Conservation (phyloP, 2,888 invertebrate species). For the Poecilus cupreus region DNA sequence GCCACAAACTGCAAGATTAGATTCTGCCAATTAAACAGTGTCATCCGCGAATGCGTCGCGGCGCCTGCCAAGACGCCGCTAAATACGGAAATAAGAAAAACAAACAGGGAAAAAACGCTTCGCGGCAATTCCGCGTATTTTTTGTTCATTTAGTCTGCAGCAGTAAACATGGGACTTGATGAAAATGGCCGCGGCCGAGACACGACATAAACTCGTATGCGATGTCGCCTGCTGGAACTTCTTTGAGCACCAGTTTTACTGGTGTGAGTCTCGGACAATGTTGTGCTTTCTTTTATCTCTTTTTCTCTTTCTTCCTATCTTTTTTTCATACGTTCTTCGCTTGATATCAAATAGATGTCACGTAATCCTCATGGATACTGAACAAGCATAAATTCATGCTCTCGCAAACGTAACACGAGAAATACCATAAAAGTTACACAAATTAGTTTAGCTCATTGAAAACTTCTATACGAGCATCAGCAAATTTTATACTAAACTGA, state of each 20-base stretch:
- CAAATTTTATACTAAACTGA: too few species aligned
- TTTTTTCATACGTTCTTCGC: conserved; percentile 27
- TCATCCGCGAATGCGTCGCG: conserved; percentile 5
- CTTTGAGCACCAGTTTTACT: conserved; percentile 1
- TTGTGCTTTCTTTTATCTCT: conserved; percentile 30
- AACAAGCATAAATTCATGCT: conserved; percentile 1
- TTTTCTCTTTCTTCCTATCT: not conserved
- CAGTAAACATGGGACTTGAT: conserved; percentile 40
- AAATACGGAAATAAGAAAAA: conserved; percentile 39
- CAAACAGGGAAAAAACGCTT: conserved; percentile 35
- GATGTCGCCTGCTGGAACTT: conserved; percentile 20
- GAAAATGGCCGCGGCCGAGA: conserved; percentile 32
- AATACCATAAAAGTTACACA: not conserved
- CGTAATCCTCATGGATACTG: conserved; percentile 17
- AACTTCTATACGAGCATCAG: too few species aligned
- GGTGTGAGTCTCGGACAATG: conserved; percentile 11
- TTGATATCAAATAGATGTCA: conserved; percentile 34
- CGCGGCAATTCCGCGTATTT: conserved; percentile 16
- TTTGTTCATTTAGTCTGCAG: conserved; percentile 43
- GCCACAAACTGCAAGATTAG: conserved; percentile 45
- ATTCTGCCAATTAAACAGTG: conserved; percentile 44
- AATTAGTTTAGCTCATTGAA: conserved; percentile 14
- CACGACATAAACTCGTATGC: conserved; percentile 36
- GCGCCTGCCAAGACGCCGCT: not conserved
- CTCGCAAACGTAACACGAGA: not conserved